Evolutionary conservation across 1,140 invertebrate genomes (phyloP).

Genomic region (Pachypeltis micranthus): DNA sequence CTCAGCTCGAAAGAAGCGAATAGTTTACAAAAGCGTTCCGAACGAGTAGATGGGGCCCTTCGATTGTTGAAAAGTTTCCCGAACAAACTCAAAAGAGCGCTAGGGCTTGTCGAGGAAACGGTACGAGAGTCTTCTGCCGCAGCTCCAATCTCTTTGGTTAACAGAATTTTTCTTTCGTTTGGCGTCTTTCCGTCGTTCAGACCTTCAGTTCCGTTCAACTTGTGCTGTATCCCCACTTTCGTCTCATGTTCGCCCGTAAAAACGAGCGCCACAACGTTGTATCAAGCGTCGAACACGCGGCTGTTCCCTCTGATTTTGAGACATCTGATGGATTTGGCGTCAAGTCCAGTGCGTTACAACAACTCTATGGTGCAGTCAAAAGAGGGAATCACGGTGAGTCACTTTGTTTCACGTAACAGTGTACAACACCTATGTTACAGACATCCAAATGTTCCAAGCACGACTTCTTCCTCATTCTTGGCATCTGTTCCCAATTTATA

Average conservation of each 20-base stretch:
- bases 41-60: no score
- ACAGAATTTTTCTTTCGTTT: not conserved
- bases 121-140: not conserved
- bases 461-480: no score
- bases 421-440: no score
- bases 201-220: not conserved
- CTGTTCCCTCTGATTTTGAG: not conserved
- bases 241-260: not conserved
- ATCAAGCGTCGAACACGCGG: not conserved
- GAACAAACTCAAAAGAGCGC: not conserved
- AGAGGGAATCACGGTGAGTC: not conserved
- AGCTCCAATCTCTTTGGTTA: no score
- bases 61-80: no score
- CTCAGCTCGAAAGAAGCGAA: not conserved
- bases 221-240: not conserved
- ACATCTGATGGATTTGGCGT: not conserved
- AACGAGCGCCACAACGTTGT: not conserved
- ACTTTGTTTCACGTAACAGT: no score
- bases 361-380: not conserved
- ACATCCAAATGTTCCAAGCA: no score
- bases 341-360: not conserved
- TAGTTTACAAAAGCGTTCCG: no score
- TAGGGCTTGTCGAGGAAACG: not conserved
- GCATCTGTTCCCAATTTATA: no score
- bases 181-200: not conserved